Percentiles rank a stretch among this genome's conserved stretches.
These are phyloP conservation scores for Hybos culiciformis DNA, from an alignment of 2,888 invertebrate genomes.

Conservation along the genomic window DNA sequence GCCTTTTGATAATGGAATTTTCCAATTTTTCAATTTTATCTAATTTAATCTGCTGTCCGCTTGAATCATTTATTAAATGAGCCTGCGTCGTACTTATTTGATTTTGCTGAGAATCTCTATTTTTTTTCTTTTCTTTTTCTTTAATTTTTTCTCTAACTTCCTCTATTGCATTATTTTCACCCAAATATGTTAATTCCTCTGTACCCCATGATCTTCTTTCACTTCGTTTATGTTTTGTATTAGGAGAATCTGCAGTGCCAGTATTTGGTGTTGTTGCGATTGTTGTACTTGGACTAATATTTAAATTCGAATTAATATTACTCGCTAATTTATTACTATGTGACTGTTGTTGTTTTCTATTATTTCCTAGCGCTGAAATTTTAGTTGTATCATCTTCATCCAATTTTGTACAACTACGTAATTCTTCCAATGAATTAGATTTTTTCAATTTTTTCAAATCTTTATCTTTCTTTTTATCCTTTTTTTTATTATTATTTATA, in stretches of 20 bases:
- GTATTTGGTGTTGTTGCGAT: conserved; percentile 27
- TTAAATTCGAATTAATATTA: conserved; percentile 11
- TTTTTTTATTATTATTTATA: conserved; percentile 38
- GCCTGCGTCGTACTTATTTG: no score
- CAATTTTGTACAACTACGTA: conserved; percentile 55
- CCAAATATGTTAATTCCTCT: conserved; percentile 42
- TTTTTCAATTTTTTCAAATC: conserved; percentile 42
- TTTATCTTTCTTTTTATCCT: conserved; percentile 33
- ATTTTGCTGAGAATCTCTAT: conserved; percentile 10
- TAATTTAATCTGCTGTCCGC: no score
- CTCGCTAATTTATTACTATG: conserved; percentile 14
- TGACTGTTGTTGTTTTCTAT: conserved; percentile 16
- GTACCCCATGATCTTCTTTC: conserved; percentile 56
- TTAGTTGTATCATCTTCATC: conserved; percentile 46
- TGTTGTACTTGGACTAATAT: conserved; percentile 21
- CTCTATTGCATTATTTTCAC: conserved; percentile 21
- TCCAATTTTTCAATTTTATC: conserved; percentile 14
- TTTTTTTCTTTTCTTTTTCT: conserved; percentile 19
- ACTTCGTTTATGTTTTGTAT: conserved; percentile 15
- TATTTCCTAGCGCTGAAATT: conserved; percentile 21
- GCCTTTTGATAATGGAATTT: conserved; percentile 5
- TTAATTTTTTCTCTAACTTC: conserved; percentile 17
- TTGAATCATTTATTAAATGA: no score
- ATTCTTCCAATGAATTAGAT: conserved; percentile 67
- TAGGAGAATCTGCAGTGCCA: conserved; percentile 13